Conservation (phyloP, 2,888 invertebrate genomes). For the Conomelus anceps region DNA sequence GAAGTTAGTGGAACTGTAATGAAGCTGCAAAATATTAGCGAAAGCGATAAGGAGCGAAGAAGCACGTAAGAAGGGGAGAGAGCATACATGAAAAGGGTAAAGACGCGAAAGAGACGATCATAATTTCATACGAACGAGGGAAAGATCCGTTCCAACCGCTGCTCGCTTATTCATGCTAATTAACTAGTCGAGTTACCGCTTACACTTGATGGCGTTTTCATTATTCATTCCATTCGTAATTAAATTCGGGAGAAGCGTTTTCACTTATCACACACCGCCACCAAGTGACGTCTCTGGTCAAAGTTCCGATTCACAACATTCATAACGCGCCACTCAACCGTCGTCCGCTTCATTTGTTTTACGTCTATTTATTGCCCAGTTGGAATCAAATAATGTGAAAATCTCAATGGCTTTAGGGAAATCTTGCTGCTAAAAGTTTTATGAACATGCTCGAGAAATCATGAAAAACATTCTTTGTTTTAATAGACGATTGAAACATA, state of each 20-base stretch:
- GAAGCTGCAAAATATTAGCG: constrained; percentile 39
- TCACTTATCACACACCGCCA: constrained; percentile 14
- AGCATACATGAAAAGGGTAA: not conserved
- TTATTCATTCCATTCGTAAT: constrained; percentile 45
- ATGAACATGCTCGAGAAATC: no score
- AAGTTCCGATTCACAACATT: not conserved
- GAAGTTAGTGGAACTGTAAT: not conserved
- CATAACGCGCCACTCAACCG: constrained; percentile 4
- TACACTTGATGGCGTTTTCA: constrained; percentile 39
- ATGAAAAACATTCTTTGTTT: no score
- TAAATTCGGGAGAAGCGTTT: constrained; percentile 40
- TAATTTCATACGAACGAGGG: constrained; percentile 17
- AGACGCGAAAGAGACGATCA: not conserved
- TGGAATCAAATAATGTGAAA: not conserved
- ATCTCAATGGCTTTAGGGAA: not conserved
- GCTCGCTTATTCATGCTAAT: constrained; percentile 17
- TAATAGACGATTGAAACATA: no score
- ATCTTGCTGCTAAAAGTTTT: not conserved
- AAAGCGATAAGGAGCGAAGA: not conserved
- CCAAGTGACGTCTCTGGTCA: not conserved
- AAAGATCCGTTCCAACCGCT: constrained; percentile 12
- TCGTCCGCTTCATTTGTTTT: constrained; percentile 17
- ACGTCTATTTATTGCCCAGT: not conserved
- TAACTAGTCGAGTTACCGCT: constrained; percentile 16
- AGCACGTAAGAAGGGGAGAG: not conserved